Evolutionary conservation across 2,888 invertebrate genomes (phyloP).

Genomic region (Clitarchus hookeri): DNA sequence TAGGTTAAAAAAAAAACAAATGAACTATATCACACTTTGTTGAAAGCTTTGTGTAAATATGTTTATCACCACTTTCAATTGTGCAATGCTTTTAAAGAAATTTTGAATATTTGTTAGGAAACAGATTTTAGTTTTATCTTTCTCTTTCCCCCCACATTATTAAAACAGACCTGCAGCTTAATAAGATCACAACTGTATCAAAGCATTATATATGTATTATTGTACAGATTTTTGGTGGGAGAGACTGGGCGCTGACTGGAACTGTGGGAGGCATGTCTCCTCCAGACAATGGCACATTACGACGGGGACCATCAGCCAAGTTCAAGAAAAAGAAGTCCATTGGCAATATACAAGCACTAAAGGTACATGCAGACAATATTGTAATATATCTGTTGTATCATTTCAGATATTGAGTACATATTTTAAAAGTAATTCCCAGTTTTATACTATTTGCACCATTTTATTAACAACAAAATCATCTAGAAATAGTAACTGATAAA

Average conservation of each 20-base stretch:
- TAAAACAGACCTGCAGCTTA: not conserved
- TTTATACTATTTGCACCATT: too few species aligned
- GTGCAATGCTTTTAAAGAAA: not conserved
- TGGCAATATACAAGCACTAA: slow-evolving; percentile 61
- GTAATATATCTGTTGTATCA: too few species aligned
- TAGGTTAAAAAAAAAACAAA: too few species aligned
- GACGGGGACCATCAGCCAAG: slow-evolving; percentile 65
- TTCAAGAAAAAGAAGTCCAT: slow-evolving; percentile 71
- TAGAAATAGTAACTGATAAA: too few species aligned
- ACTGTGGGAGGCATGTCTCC: slow-evolving; percentile 57
- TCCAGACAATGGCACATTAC: slow-evolving; percentile 60
- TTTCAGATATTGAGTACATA: too few species aligned
- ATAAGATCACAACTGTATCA: not conserved
- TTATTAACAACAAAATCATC: too few species aligned
- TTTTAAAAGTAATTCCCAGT: too few species aligned
- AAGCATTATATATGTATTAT: slow-evolving; percentile 16
- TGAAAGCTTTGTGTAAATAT: too few species aligned
- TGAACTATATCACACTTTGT: too few species aligned
- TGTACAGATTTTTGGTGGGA: slow-evolving; percentile 78
- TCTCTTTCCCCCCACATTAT: too few species aligned
- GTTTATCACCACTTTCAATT: not conserved
- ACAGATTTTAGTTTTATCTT: too few species aligned
- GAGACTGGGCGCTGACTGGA: slow-evolving; percentile 73
- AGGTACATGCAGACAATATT: slow-evolving; percentile 48
- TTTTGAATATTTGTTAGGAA: not conserved